phyloP scores from a whole-genome alignment of 2,888 invertebrate species.

The Margaritifera margaritifera region DNA sequence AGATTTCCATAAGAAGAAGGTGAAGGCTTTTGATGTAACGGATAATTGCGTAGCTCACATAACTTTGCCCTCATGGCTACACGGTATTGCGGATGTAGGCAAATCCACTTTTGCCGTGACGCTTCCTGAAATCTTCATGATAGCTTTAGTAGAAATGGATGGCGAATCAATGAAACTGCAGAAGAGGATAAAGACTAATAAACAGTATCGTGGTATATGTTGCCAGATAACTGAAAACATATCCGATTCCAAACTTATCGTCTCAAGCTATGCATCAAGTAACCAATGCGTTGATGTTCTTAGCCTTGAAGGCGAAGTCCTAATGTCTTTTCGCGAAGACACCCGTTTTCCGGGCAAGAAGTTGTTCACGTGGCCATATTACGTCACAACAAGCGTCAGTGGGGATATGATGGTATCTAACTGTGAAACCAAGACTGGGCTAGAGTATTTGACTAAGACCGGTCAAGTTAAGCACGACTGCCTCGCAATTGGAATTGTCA shows the following conservation, averaged over 20 bases:
- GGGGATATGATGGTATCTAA: constrained; percentile 51
- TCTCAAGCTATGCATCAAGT: constrained; percentile 49
- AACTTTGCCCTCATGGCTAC: constrained; percentile 49
- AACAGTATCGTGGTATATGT: constrained; percentile 51
- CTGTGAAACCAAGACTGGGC: constrained; percentile 49
- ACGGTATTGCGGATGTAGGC: constrained; percentile 46
- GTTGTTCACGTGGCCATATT: constrained; percentile 54
- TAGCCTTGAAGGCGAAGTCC: constrained; percentile 44
- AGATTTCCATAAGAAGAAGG: constrained; percentile 53
- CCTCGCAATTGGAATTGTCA: constrained; percentile 34
- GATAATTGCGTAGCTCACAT: constrained; percentile 49
- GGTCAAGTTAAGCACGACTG: constrained; percentile 46
- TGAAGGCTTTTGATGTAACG: constrained; percentile 49
- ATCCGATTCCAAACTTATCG: constrained; percentile 38
- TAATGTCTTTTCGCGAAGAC: constrained; percentile 44
- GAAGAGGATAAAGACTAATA: constrained; percentile 47
- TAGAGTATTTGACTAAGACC: constrained; percentile 38
- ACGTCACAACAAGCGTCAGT: constrained; percentile 38
- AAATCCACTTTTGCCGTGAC: constrained; percentile 46
- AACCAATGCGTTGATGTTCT: constrained; percentile 48
- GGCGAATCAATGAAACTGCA: constrained; percentile 44
- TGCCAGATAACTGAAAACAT: constrained; percentile 24
- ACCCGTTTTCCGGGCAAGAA: constrained; percentile 39
- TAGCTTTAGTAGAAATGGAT: constrained; percentile 43
- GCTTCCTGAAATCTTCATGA: constrained; percentile 48